Conservation (phyloP, 2,888 invertebrate species). For the Augochlorella aurata region DNA sequence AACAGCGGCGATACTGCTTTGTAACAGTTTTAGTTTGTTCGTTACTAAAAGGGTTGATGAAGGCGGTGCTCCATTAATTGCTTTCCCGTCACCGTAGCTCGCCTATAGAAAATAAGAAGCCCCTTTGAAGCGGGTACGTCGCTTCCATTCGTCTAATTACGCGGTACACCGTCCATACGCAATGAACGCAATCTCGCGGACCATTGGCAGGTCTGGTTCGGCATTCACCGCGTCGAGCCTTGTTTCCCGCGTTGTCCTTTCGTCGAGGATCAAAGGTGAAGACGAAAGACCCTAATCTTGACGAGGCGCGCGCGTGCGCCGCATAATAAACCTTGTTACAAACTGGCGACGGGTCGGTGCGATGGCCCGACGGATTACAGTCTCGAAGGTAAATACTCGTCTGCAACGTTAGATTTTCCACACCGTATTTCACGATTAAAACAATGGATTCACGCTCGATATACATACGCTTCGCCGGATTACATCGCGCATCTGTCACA, state of each 20-base stretch:
- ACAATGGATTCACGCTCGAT: no score
- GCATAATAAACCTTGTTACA: constrained; percentile 37
- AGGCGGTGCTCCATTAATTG: neutral
- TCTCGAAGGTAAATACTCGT: constrained; percentile 23
- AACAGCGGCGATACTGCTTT: no score
- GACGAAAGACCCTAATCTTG: constrained; percentile 39
- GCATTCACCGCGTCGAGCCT: constrained; percentile 6
- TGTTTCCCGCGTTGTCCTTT: constrained; percentile 40
- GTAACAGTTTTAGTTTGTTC: no score
- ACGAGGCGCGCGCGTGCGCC: constrained; percentile 3
- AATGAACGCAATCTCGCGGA: neutral
- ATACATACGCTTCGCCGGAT: neutral
- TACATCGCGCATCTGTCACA: neutral
- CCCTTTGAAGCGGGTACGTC: neutral
- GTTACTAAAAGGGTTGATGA: no score
- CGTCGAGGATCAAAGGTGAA: constrained; percentile 36
- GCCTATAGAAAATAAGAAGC: neutral
- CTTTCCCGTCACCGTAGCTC: neutral
- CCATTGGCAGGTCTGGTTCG: neutral
- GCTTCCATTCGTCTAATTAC: neutral
- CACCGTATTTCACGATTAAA: neutral
- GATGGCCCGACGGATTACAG: neutral
- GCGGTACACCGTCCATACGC: neutral
- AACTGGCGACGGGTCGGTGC: neutral
- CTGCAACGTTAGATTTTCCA: constrained; percentile 5